A percentile compares a stretch with the other conserved stretches of the same genome.
Conservation (phyloP, 2,113 vertebrate species). For the Zosterops borbonicus region DNA sequence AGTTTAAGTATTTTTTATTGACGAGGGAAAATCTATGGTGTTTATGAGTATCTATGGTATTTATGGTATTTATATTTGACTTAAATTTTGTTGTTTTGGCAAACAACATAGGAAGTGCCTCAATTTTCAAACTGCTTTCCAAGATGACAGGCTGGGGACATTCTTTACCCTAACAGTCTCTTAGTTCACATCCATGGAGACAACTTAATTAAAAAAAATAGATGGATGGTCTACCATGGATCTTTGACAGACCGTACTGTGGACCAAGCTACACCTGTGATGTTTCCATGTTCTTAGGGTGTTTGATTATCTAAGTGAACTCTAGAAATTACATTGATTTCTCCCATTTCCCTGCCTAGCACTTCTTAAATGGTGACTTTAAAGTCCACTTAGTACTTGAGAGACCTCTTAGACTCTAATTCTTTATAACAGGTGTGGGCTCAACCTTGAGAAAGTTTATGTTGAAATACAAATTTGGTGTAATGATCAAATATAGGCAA, state of each 20-base stretch:
- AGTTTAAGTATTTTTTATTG: neutral
- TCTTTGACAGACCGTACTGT: neutral
- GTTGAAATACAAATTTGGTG: neutral
- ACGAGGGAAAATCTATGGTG: neutral
- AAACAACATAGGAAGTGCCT: neutral
- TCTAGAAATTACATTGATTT: neutral
- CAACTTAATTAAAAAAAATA: neutral
- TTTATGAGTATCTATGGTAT: neutral
- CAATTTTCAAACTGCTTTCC: neutral
- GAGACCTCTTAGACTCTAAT: neutral
- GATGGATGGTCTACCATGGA: accelerated
- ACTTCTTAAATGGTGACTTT: neutral
- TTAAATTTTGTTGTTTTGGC: neutral
- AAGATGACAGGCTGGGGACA: neutral
- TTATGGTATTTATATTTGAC: neutral
- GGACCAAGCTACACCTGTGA: neutral
- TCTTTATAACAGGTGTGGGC: neutral
- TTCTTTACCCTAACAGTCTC: neutral
- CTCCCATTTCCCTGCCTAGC: neutral
- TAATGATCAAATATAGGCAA: neutral
- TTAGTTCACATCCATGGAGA: neutral
- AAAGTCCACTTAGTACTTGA: neutral
- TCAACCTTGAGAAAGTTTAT: neutral
- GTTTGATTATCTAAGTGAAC: neutral
- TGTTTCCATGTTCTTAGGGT: neutral